A percentile compares a stretch with the other conserved stretches of the same genome.
phyloP scores from a whole-genome alignment of 2,113 vertebrate species.

The Rhizomys pruinosus region DNA sequence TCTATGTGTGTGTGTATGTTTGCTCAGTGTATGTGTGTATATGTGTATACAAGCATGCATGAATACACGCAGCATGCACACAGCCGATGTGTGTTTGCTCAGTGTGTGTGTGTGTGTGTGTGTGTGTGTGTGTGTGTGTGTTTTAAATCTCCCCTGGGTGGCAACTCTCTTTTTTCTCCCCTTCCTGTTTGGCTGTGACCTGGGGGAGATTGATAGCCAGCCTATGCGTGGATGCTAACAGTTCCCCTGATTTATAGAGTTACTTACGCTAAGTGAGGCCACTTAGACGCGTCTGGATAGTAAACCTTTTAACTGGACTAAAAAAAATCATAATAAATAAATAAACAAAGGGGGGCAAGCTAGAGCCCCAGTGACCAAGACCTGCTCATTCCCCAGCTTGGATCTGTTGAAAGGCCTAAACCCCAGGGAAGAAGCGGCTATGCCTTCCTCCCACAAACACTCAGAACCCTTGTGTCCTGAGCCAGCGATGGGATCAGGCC shows the following conservation, averaged over 20 bases:
- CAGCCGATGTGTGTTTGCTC: neutral
- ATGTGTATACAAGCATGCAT: no score
- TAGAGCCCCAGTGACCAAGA: conserved; percentile 47
- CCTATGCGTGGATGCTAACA: conserved; percentile 95
- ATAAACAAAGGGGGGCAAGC: conserved; percentile 79
- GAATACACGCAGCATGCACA: no score
- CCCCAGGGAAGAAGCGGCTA: neutral
- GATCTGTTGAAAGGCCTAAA: neutral
- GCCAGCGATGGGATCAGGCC: neutral
- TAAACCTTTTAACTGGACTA: conserved; percentile 94
- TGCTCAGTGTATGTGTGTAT: no score
- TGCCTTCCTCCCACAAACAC: neutral
- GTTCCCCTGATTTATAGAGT: conserved; percentile 97
- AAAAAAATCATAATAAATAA: conserved; percentile 86
- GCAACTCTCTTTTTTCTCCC: conserved; percentile 85
- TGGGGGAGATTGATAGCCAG: conserved; percentile 95
- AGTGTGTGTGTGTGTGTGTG: neutral
- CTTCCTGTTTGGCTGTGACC: conserved; percentile 94
- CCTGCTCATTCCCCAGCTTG: neutral
- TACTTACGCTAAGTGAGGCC: conserved; percentile 99
- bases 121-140: neutral
- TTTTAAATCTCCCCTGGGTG: conserved; percentile 81
- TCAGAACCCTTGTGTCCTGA: neutral
- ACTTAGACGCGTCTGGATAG: conserved; percentile 92
- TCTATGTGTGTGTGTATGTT: no score